Conservation (phyloP, 2,888 invertebrate genomes). For the Cordilura impudica region DNA sequence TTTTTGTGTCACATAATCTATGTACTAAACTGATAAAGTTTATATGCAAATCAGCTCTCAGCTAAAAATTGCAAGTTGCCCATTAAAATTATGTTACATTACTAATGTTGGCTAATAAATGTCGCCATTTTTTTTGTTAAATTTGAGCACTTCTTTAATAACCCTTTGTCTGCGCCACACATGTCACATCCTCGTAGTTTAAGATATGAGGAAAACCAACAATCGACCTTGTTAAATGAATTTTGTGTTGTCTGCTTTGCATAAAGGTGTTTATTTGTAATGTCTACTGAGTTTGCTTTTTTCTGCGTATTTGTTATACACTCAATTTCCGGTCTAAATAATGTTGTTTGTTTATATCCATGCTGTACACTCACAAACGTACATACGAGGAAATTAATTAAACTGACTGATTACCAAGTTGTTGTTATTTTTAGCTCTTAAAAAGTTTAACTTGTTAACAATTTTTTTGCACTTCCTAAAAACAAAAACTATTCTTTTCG, state of each 20-base stretch:
- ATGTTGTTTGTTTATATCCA: background rate
- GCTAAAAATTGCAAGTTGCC: no score
- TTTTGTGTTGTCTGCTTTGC: background rate
- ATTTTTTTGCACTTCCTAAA: background rate
- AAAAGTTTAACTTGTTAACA: background rate
- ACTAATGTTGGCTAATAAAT: no score
- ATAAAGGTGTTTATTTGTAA: background rate
- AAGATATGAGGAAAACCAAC: no score
- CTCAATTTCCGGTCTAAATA: slow-evolving; percentile 7
- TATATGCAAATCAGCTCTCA: no score
- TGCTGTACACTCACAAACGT: background rate
- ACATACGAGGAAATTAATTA: slow-evolving; percentile 11
- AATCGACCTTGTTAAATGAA: background rate
- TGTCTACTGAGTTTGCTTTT: background rate
- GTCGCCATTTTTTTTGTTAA: no score
- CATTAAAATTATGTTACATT: no score
- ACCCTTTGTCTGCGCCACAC: no score
- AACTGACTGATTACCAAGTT: slow-evolving; percentile 30
- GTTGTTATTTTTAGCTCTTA: background rate
- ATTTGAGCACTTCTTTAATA: no score
- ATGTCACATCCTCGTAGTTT: no score
- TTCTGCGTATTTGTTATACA: background rate
- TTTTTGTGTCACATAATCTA: no score
- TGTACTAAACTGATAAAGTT: no score
- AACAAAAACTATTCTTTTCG: background rate